Base-by-base conservation (phyloP, 2,797 vertebrate species). In the Graptemys geographica region DNA sequence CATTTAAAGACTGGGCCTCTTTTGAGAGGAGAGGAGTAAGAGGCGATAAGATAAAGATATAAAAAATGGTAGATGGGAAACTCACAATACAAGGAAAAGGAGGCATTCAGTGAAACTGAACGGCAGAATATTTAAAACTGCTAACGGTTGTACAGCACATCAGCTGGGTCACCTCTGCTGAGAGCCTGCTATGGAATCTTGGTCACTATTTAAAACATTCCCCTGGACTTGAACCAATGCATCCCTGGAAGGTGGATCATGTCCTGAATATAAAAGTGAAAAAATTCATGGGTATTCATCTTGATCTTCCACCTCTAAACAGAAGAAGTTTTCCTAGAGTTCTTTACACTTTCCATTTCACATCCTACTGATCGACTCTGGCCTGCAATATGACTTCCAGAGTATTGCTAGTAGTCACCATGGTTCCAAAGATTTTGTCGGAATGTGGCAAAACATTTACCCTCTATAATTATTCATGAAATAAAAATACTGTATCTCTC, bases 131-230 rank as follows among this genome's bases (percentile, higher is more conserved):
- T 65, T 65, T 65, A 65, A 65, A 79, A 23, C 52, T 79, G 28
- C 7, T 80, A n/a, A 78, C 56, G 28, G 78, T 27, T 25, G 1
- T 79, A 1, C 49, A 31, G 47, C 51, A 90, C 41, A 88, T 33
- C 82, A n/a, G 90, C 90, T 56, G 82, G 84, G 78, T n/a, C 81
- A 41, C 49, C 65, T 83, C 53, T 86, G 6, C 12, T 84, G 79
- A 56, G 49, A 55, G 1, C 2, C 84, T 44, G 31, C 13, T 18
- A 21, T 74, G 37, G 15, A 55, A 53, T 55, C 51, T 31, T 13
- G 31, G 33, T 28, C 31, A 56, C n/a, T 25, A 10, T 41, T 62
- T 83, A 49, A 56, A 76, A 51, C 0, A 0, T 12, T 83, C 81
- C 53, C 28, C 4, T 0, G 7, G 3, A 4, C 9, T 23, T 31